phyloP scores from a whole-genome alignment of 2,113 vertebrate species.

The Dolichotis patagonum region DNA sequence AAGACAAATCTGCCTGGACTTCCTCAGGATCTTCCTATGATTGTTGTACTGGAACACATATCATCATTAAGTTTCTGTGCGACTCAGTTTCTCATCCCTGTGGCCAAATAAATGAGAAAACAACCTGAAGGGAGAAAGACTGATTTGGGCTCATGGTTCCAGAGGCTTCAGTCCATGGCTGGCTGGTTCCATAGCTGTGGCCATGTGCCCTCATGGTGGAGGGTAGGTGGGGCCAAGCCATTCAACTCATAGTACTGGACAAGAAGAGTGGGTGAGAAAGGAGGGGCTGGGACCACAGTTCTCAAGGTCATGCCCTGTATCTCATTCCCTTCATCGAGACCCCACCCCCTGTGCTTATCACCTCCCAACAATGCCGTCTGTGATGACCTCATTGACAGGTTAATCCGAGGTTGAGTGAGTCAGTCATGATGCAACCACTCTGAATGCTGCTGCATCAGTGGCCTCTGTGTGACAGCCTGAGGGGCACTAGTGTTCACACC shows the following conservation, averaged over 20 bases:
- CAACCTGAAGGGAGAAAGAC: background rate
- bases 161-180: background rate
- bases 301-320: background rate
- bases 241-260: background rate
- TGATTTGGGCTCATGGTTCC: background rate
- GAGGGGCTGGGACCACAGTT: background rate
- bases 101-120: background rate
- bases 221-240: background rate
- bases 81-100: background rate
- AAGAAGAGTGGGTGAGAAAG: background rate
- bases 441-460: background rate
- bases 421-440: background rate
- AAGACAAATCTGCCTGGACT: background rate
- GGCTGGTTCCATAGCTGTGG: background rate
- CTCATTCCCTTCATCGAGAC: background rate
- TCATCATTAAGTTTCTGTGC: background rate
- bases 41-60: background rate
- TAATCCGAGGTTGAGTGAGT: background rate
- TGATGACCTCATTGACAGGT: background rate
- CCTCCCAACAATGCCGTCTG: background rate
- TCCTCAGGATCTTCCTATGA: slow-evolving; percentile 9
- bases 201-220: background rate
- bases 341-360: too few relatives aligned
- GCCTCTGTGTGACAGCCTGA: background rate
- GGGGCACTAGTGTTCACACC: background rate